phyloP scores from a whole-genome alignment of 2,888 invertebrate species.

The Polymixis flavicincta region DNA sequence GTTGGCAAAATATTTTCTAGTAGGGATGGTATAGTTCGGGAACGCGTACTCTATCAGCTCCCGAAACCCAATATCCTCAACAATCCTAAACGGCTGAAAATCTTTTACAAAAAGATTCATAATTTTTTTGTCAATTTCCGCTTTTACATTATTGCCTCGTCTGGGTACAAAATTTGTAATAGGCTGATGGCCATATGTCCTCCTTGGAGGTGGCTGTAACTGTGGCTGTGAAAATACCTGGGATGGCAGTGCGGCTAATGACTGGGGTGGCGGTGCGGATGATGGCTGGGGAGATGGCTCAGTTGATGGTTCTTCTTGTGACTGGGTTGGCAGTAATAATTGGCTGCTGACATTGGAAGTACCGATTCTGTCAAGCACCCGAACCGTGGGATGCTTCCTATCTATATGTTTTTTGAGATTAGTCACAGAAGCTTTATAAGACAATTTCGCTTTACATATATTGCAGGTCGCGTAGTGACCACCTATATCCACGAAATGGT shows the following conservation, averaged over 20 bases:
- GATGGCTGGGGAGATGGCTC: not conserved
- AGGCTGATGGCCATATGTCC: conserved; percentile 10
- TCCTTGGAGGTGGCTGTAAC: not conserved
- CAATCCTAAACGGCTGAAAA: conserved; percentile 10
- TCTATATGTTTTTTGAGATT: not conserved
- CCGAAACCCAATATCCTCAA: conserved; percentile 4
- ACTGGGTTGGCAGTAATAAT: not conserved
- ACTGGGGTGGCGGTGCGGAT: not conserved
- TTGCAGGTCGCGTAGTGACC: not conserved
- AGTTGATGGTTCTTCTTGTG: not conserved
- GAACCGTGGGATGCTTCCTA: conserved; percentile 2
- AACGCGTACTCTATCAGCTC: conserved; percentile 10
- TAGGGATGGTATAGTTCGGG: not conserved
- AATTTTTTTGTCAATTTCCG: not conserved
- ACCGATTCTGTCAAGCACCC: conserved; percentile 3
- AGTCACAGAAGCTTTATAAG: not conserved
- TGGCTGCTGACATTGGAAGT: not conserved
- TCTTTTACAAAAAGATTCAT: conserved; percentile 11
- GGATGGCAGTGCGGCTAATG: not conserved
- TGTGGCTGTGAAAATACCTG: not conserved
- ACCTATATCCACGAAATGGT: not conserved
- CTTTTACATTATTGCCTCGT: not conserved
- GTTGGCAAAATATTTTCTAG: not conserved
- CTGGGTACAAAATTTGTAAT: conserved; percentile 10
- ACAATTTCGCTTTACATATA: not conserved